These are phyloP conservation scores for Lycocorax pyrrhopterus DNA, from an alignment of 2,113 vertebrate genomes.

Conservation along the genomic window DNA sequence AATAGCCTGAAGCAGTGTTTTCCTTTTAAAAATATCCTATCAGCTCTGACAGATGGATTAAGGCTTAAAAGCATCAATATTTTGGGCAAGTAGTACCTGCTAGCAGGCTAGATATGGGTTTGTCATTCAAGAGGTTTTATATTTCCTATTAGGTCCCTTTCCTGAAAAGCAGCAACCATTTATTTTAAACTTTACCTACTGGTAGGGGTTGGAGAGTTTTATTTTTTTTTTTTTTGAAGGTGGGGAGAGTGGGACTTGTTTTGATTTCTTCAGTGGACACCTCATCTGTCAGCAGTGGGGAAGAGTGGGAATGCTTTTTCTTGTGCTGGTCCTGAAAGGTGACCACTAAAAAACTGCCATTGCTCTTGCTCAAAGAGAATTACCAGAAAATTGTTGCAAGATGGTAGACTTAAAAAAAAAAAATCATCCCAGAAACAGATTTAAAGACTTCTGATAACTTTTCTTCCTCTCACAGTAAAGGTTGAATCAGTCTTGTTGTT, in stretches of 20 bases:
- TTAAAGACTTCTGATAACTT: neutral
- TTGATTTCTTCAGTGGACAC: neutral
- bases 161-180: neutral
- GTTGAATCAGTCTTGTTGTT: neutral
- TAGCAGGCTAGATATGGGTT: neutral
- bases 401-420: neutral
- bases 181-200: slow-evolving; percentile 31
- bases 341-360: neutral
- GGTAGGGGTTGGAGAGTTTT: fast-evolving
- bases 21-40: slow-evolving; percentile 52
- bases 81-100: slow-evolving; percentile 47
- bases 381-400: neutral
- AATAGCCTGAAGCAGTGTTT: slow-evolving; percentile 32
- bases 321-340: neutral
- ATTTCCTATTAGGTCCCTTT: slow-evolving; percentile 23
- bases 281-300: neutral
- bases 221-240: neutral
- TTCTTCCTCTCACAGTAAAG: neutral
- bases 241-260: neutral
- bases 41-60: slow-evolving; percentile 59
- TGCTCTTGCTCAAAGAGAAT: neutral
- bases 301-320: neutral
- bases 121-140: slow-evolving; percentile 46
- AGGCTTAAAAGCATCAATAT: slow-evolving; percentile 51
- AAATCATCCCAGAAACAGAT: neutral